These are phyloP conservation scores for Lumbricus terrestris DNA, from an alignment of 2,888 invertebrate species.

Conservation along the genomic window DNA sequence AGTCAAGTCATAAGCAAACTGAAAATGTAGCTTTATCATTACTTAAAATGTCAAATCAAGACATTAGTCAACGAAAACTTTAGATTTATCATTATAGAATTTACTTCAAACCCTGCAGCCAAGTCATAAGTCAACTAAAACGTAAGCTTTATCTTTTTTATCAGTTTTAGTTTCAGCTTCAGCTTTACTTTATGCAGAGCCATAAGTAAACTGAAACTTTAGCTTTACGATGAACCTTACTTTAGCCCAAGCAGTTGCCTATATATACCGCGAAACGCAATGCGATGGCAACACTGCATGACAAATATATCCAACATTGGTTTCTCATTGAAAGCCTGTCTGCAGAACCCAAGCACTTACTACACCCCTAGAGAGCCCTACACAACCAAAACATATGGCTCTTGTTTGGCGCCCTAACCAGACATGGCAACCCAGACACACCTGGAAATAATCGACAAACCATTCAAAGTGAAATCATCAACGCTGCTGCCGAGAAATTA, in stretches of 20 bases:
- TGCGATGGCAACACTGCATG: not conserved
- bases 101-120: not conserved
- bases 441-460: not conserved
- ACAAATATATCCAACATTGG: not conserved
- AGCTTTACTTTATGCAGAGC: not conserved
- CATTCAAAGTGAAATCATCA: not conserved
- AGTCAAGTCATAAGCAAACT: not conserved
- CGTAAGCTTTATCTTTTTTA: too few species aligned
- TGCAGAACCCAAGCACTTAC: not conserved
- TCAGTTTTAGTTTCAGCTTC: too few species aligned
- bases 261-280: too few species aligned
- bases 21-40: too few species aligned
- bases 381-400: not conserved
- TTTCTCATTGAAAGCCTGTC: not conserved
- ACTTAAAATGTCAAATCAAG: too few species aligned
- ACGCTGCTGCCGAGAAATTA: not conserved
- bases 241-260: not conserved
- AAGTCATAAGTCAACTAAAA: not conserved
- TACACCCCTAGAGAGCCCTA: not conserved
- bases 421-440: not conserved
- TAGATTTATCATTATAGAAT: too few species aligned
- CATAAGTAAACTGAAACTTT: not conserved
- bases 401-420: not conserved
- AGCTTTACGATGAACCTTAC: not conserved
- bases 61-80: too few species aligned